Percentiles rank a stretch among this genome's conserved stretches.
phyloP scores from a whole-genome alignment of 2,888 invertebrate genomes.

The Cephus runcator region DNA sequence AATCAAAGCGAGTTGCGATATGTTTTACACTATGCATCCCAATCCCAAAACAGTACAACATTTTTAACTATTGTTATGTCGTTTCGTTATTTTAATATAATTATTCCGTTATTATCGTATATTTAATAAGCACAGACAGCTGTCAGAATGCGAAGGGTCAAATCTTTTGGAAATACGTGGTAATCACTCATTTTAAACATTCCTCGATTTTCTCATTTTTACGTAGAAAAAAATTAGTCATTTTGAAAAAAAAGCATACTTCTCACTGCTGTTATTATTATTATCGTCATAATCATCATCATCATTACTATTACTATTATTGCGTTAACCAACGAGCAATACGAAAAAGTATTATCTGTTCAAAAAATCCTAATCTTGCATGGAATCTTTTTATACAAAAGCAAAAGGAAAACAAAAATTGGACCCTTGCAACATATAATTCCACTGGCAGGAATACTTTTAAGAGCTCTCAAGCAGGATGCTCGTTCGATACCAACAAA shows the following conservation, averaged over 20 bases:
- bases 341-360: background rate
- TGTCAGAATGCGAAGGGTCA: background rate
- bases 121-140: background rate
- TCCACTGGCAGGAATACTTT: background rate
- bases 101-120: background rate
- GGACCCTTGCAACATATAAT: background rate
- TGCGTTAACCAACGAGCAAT: background rate
- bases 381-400: background rate
- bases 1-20: conserved; percentile 35
- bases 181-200: background rate
- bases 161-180: background rate
- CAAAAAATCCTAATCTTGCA: background rate
- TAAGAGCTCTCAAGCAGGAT: background rate
- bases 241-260: background rate
- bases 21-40: conserved; percentile 3
- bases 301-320: background rate
- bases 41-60: conserved; percentile 32
- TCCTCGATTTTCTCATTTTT: background rate
- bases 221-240: background rate
- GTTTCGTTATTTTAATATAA: conserved; percentile 34
- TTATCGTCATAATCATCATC: too few relatives aligned
- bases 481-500: background rate
- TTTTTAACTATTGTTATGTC: conserved; percentile 31
- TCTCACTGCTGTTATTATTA: background rate
- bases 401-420: background rate